Evolutionary conservation across 1,140 invertebrate species (phyloP).

Genomic region (Proctacanthus coquilletti): DNA sequence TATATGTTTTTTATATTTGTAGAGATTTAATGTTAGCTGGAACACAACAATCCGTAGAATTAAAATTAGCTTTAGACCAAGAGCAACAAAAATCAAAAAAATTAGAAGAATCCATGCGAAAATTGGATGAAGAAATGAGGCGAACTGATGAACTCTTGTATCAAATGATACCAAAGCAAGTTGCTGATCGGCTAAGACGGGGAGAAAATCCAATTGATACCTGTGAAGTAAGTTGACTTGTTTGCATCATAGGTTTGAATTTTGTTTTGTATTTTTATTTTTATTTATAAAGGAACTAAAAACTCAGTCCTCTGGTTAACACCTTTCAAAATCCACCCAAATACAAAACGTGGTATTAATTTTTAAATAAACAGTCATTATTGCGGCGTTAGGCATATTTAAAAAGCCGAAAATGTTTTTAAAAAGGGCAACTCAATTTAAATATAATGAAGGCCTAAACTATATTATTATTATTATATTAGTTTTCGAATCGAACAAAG

Average conservation of each 20-base stretch:
- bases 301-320: background rate
- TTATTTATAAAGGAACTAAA: too few species aligned
- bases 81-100: conserved; percentile 95
- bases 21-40: conserved; percentile 92
- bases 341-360: too few species aligned
- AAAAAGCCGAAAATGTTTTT: too few species aligned
- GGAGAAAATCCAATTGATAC: conserved; percentile 90
- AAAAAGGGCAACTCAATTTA: too few species aligned
- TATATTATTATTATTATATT: too few species aligned
- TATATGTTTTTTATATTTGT: conserved; percentile 7
- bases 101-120: conserved; percentile 89
- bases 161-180: conserved; percentile 97
- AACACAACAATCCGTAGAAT: conserved; percentile 91
- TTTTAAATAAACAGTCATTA: too few species aligned
- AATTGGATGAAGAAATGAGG: conserved; percentile 90
- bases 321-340: too few species aligned
- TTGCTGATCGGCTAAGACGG: conserved; percentile 77
- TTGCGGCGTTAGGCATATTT: too few species aligned
- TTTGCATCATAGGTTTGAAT: too few species aligned
- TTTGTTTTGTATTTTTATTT: too few species aligned
- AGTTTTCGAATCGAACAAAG: too few species aligned
- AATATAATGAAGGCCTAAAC: too few species aligned
- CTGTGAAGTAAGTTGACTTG: conserved; percentile 84
- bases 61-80: conserved; percentile 89
- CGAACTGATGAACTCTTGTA: conserved; percentile 89